Base-by-base conservation (phyloP, 2,797 vertebrate species). In the Pagetopsis macropterus region DNA sequence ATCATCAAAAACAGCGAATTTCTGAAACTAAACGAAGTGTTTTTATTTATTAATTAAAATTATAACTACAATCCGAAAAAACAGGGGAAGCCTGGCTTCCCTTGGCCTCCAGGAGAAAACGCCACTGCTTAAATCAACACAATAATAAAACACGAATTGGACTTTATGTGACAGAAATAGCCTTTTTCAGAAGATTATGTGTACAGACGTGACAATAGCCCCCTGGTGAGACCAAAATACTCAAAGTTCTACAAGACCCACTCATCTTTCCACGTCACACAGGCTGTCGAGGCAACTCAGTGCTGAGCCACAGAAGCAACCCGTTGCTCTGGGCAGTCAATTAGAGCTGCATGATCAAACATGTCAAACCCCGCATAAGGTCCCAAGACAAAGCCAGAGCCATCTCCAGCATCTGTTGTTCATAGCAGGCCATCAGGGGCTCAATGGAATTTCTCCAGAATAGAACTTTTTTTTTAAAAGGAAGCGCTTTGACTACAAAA, bases 261-360 rank as follows among this genome's bases (percentile, higher is more conserved):
- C 74, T 78, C 71, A 86, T 85, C 73, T 65, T 40, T 50, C 71
- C 61, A 51, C 43, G 60, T 86, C 86, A 87, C 17, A 70, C 68
- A 62, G 70, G 68, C 86, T 83, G 88, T 87, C 60, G 65, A 69
- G 80, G 75, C 61, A 61, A 70, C 78, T 82, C 71, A 23, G 61
- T 33, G 76, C 73, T 60, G 63, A 81, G 77, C 49, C 15, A 33
- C 21, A 75, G 80, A 77, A 86, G 80, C 72, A 63, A 79, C 83
- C 78, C 70, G 59, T 49, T 68, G 84, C 89, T 86, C 79, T 72
- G 23, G 80, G 84, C 72, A 57, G 80, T 88, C 85, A 87, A 89
- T 91, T 91, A 90, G 79, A 88, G 79, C 79, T 68, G 85, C 84
- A 87, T 86, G 84, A 89, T 91, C 83, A 85, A 89, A 82, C 86